Percentiles rank a stretch among this genome's conserved stretches.
phyloP scores from a whole-genome alignment of 2,888 invertebrate genomes.

The Pseudococcus jackbeardsleyi region DNA sequence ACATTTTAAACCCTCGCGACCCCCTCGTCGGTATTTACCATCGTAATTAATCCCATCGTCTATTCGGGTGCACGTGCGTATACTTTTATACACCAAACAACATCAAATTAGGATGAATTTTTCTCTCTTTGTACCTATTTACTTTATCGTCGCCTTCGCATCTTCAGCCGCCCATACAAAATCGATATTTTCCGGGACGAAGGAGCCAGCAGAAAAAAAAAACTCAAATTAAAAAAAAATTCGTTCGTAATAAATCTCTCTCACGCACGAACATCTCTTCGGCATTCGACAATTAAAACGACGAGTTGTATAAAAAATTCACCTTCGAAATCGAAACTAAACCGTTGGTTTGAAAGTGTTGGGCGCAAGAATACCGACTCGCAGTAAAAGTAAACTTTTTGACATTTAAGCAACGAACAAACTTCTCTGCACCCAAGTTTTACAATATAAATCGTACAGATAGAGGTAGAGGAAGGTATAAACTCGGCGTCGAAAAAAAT shows the following conservation, averaged over 20 bases:
- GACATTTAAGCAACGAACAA: constrained; percentile 18
- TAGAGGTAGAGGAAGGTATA: not conserved
- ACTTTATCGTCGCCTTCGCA: not conserved
- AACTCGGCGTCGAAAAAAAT: constrained; percentile 4
- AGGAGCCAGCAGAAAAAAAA: not conserved
- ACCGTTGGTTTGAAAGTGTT: not conserved
- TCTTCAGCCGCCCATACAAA: not conserved
- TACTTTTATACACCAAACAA: not conserved
- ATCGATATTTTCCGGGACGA: not conserved
- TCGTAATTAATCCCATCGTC: constrained; percentile 45
- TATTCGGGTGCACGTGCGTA: not conserved
- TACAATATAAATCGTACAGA: constrained; percentile 37
- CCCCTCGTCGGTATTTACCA: not conserved
- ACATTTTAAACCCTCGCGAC: constrained; percentile 49
- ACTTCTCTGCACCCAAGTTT: constrained; percentile 13
- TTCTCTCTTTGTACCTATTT: not conserved
- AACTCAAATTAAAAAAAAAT: not conserved
- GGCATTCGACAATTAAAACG: constrained; percentile 35
- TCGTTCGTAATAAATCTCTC: constrained; percentile 4
- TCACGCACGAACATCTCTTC: constrained; percentile 3
- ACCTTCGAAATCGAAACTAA: not conserved
- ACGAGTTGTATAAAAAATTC: not conserved
- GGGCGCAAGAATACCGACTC: not conserved
- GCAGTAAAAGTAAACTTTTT: constrained; percentile 9
- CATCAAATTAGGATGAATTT: constrained; percentile 33